These are phyloP conservation scores for Falco concolor DNA, from an alignment of 2,797 vertebrate species.

Conservation along the genomic window DNA sequence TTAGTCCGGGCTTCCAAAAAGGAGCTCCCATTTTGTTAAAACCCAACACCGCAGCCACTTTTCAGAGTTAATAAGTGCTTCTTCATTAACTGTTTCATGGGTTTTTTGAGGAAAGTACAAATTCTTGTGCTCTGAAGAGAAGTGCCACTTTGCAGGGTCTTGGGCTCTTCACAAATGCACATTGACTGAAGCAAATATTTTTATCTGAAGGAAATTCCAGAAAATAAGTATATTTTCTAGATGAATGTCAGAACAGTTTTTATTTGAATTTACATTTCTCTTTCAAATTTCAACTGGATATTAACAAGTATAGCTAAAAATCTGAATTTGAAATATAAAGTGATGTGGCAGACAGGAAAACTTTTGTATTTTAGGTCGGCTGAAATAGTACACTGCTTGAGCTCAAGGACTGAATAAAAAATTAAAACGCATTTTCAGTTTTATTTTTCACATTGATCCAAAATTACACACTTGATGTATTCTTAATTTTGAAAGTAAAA, in stretches of 20 bases:
- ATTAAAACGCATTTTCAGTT: background rate
- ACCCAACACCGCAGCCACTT: background rate
- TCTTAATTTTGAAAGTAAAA: background rate
- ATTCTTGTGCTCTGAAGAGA: background rate
- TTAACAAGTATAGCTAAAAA: background rate
- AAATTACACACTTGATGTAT: background rate
- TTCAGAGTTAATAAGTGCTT: background rate
- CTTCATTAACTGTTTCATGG: background rate
- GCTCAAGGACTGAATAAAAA: background rate
- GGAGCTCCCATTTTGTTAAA: background rate
- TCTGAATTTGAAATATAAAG: background rate
- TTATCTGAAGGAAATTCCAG: background rate
- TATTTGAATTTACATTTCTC: background rate
- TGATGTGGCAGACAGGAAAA: background rate
- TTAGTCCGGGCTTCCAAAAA: background rate
- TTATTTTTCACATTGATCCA: background rate
- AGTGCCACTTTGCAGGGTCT: background rate
- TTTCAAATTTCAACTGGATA: background rate
- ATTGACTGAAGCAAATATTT: background rate
- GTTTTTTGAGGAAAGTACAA: background rate
- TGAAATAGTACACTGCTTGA: background rate
- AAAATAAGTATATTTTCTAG: background rate
- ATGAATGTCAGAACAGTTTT: background rate
- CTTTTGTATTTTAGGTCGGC: background rate
- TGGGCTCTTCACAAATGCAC: background rate